These are phyloP conservation scores for Leistus spinibarbis DNA, from an alignment of 2,888 invertebrate species.

Conservation along the genomic window DNA sequence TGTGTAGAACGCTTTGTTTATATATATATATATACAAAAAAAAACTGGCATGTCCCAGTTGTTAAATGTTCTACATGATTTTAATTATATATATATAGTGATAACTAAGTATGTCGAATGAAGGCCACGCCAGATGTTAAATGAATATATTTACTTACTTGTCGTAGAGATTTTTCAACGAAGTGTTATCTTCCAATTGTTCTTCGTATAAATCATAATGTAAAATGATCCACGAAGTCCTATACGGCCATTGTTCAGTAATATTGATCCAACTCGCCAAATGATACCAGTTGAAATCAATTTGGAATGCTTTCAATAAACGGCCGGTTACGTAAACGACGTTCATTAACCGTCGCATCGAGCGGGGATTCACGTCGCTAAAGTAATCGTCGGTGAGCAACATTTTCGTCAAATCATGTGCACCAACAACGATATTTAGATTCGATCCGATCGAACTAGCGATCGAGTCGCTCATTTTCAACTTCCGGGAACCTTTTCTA, in stretches of 20 bases:
- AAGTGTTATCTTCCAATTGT: conserved; percentile 80
- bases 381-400: conserved; percentile 97
- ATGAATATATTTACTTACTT: conserved; percentile 67
- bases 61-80: too few species aligned
- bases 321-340: conserved; percentile 96
- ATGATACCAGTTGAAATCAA: conserved; percentile 99
- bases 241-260: conserved; percentile 98
- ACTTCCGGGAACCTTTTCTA: conserved; percentile 70
- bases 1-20: too few species aligned
- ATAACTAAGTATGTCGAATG: too few species aligned
- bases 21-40: too few species aligned
- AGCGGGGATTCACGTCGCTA: conserved; percentile 97
- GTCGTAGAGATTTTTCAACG: conserved; percentile 90
- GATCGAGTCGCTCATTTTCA: conserved; percentile 85
- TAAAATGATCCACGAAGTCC: conserved; percentile 96
- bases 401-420: conserved; percentile 76
- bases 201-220: conserved; percentile 91
- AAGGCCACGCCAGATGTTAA: too few species aligned
- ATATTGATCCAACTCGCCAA: conserved; percentile 98
- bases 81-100: too few species aligned
- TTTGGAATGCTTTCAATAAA: conserved; percentile 95
- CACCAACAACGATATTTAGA: conserved; percentile 76
- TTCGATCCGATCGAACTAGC: conserved; percentile 92
- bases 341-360: conserved; percentile 95
- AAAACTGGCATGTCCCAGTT: too few species aligned